A percentile compares a stretch with the other conserved stretches of the same genome.
Conservation (phyloP, 2,113 vertebrate species). For the Myrmecobius fasciatus region DNA sequence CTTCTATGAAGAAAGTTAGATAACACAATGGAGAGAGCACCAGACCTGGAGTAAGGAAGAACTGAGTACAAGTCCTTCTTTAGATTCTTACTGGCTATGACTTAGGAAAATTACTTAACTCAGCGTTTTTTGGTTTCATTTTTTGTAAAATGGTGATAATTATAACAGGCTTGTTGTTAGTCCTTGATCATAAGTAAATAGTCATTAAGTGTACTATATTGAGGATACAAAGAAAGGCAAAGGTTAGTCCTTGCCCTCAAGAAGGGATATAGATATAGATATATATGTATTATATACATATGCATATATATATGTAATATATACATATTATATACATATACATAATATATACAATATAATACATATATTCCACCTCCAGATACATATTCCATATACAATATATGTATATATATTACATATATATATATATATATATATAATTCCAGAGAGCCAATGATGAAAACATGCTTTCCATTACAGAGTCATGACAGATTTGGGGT, state of each 20-base stretch:
- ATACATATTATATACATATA: no score
- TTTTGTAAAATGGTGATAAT: no score
- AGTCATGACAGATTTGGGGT: not conserved
- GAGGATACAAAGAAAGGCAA: not conserved
- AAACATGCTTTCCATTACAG: not conserved
- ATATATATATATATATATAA: not conserved
- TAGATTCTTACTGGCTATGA: not conserved
- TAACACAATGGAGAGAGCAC: not conserved
- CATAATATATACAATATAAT: no score
- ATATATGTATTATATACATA: no score
- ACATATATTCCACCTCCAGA: no score
- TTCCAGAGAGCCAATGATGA: not conserved
- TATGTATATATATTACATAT: no score
- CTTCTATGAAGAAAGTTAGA: not conserved
- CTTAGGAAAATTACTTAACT: not conserved
- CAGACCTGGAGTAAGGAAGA: not conserved
- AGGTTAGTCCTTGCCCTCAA: not conserved
- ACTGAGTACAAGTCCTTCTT: not conserved
- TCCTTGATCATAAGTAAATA: not conserved
- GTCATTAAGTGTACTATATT: not conserved
- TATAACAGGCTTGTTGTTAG: not conserved
- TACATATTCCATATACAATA: no score
- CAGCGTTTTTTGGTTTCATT: no score
- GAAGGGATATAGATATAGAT: not conserved
- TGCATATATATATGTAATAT: no score